Base-by-base conservation (phyloP, 2,113 vertebrate genomes). In the Halichoeres trimaculatus region DNA sequence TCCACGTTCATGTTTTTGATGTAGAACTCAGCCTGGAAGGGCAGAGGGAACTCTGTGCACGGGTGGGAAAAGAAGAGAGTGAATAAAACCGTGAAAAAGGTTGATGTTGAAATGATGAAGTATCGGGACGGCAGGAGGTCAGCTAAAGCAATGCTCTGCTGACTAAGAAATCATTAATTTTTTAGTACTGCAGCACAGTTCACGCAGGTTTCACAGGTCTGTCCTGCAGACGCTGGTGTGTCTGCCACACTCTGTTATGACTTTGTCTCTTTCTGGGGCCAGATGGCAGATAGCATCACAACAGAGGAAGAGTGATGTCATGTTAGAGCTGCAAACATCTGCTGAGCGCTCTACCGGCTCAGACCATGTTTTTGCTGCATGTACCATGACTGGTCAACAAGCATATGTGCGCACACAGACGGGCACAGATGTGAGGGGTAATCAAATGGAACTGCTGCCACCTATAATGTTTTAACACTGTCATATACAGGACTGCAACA, bases 1-100 rank as follows among this genome's bases (percentile, higher is more conserved):
- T 99, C 98, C 35, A 99, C 97, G 0, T 99, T 99, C 98, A 99
- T 99, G 82, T 99, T 99, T 87, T 93, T 97, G 84, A 99, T 96
- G 93, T 96, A 99, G 90, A 99, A 99, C 88, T 99, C 98, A 0
- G 96, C 98, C 93, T 99, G 98, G 81, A 95, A 99, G 0, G 95
- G 97, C 43, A 99, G 91, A 0, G 96, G 96, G 87, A 97, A 97
- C 89, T 99, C 98, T 99, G 85, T 17, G 38, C 22, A 41, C 0
- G 45, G 36, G 24, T 12, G 58, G 7, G 43, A 64, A 35, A 30
- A 57, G 3, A 6, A 60, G 24, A 38, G 16, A 63, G 51, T 52
- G 5, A 24, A 51, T 5, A 5, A 40, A 22, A 52, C 16, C 10
- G 3, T 13, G 22, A 40, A 34, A 26, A 9, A 16, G 35, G 35